Evolutionary conservation across 2,113 vertebrate genomes (phyloP).

Genomic region (Myocastor coypus): DNA sequence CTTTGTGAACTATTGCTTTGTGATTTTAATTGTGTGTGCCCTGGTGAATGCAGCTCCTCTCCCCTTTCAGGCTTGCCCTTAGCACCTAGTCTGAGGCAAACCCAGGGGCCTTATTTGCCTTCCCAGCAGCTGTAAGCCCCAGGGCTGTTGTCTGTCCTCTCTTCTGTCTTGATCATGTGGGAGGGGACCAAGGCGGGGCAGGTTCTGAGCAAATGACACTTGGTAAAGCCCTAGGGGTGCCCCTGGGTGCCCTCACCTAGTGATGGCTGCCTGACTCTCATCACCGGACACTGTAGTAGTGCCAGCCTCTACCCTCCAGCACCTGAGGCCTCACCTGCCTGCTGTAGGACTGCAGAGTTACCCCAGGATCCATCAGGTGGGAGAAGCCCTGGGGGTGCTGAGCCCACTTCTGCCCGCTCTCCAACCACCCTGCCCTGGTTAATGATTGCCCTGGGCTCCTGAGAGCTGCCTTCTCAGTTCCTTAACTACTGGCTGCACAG

Average conservation of each 20-base stretch:
- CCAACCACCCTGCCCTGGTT: constrained; percentile 18
- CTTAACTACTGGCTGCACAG: constrained; percentile 57
- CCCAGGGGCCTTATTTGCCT: background rate
- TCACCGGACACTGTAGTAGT: background rate
- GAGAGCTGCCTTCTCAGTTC: background rate
- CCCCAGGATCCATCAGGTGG: background rate
- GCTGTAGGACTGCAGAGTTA: background rate
- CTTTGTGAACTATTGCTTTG: constrained; percentile 14
- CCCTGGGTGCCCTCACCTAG: background rate
- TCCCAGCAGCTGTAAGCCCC: background rate
- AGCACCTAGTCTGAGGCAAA: background rate
- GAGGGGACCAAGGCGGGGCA: background rate
- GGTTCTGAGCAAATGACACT: background rate
- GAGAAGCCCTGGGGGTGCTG: background rate
- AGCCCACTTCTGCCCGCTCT: no score
- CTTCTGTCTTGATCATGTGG: background rate
- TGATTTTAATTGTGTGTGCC: background rate
- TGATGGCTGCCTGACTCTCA: background rate
- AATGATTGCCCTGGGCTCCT: constrained; percentile 61
- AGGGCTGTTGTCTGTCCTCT: background rate
- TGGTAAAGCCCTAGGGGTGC: background rate
- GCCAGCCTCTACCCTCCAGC: background rate
- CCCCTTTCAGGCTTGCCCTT: background rate
- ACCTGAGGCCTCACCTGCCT: background rate
- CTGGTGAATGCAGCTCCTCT: background rate